These are phyloP conservation scores for Drosophila bifasciata DNA, from an alignment of 1,140 invertebrate species.

Conservation along the genomic window DNA sequence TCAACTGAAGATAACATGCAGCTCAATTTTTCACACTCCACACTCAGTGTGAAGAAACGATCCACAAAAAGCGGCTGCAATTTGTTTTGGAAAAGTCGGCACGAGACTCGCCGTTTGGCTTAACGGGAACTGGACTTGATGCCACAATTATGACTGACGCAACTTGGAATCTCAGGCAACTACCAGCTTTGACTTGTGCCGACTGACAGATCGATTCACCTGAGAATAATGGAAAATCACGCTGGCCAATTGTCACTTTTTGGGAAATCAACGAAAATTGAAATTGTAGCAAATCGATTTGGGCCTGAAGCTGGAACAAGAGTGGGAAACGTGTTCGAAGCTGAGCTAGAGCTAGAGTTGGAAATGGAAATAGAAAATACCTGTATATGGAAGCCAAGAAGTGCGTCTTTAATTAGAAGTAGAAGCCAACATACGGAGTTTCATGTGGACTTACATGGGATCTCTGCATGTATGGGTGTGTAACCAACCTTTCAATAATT, in stretches of 20 bases:
- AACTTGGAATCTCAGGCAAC: slow-evolving; percentile 12
- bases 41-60: slow-evolving; percentile 34
- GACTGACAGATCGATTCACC: slow-evolving; percentile 35
- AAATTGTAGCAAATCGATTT: slow-evolving; percentile 82
- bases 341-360: too few relatives aligned
- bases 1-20: slow-evolving; percentile 71
- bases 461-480: not conserved
- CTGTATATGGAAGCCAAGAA: slow-evolving; percentile 21
- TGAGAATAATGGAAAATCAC: slow-evolving; percentile 75
- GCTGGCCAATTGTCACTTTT: slow-evolving; percentile 73
- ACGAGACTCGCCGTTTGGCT: slow-evolving; percentile 54
- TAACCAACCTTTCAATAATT: slow-evolving; percentile 65
- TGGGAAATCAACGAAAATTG: slow-evolving; percentile 73
- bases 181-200: slow-evolving; percentile 76
- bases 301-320: slow-evolving; percentile 14
- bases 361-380: too few relatives aligned
- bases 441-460: not conserved
- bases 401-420: slow-evolving; percentile 72
- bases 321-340: not conserved
- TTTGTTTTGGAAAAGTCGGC: slow-evolving; percentile 53
- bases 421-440: slow-evolving; percentile 19
- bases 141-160: slow-evolving; percentile 54
- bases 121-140: slow-evolving; percentile 45
- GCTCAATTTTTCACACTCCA: slow-evolving; percentile 73
- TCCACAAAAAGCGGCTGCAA: slow-evolving; percentile 9